Base-by-base conservation (phyloP, 2,113 vertebrate genomes). In the Dicentrarchus labrax region DNA sequence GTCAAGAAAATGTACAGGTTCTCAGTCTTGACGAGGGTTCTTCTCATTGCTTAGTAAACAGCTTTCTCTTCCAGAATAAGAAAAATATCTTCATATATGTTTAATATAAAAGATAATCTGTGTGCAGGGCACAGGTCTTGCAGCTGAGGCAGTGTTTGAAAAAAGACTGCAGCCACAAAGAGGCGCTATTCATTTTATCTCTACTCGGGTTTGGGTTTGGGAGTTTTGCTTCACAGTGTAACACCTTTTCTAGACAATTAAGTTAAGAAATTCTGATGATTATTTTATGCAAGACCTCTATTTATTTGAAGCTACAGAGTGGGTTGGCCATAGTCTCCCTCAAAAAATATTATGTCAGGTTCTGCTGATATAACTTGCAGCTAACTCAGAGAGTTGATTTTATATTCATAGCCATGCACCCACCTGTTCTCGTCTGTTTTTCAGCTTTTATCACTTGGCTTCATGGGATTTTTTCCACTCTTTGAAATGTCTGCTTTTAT, bases 401-500 rank as follows among this genome's bases (percentile, higher is more conserved):
- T 11, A 48, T 78, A 90, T 85, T 82, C 60, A 6, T 15, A 36
- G 51, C 77, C 82, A 74, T 30, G 62, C 59, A 19, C 17, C 60
- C 43, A 51, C 22, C 30, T n/a, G 45, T 38, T 76, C 65, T 75
- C 48, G 72, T 78, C 65, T 62, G 62, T 62, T 51, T 61, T 78
- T 78, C 57, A 70, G 73, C 77, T 86, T 89, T 86, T 77, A 83
- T 81, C 48, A 50, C 53, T 61, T 45, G 22, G 41, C 62, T 88
- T 86, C 79, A 76, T 41, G 69, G 72, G 54, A 38, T 51, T 82
- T 45, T 45, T 43, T 24, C 5, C 11, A 8, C 1, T 24, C 70
- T 87, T 85, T 91, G 79, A 89, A 90, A 89, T 66, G 24, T 19
- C 50, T 66, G 43, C 56, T 84, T 80, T 68, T 66, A 80, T 78